phyloP scores from a whole-genome alignment of 2,888 invertebrate species.

The Chironomus riparius region DNA sequence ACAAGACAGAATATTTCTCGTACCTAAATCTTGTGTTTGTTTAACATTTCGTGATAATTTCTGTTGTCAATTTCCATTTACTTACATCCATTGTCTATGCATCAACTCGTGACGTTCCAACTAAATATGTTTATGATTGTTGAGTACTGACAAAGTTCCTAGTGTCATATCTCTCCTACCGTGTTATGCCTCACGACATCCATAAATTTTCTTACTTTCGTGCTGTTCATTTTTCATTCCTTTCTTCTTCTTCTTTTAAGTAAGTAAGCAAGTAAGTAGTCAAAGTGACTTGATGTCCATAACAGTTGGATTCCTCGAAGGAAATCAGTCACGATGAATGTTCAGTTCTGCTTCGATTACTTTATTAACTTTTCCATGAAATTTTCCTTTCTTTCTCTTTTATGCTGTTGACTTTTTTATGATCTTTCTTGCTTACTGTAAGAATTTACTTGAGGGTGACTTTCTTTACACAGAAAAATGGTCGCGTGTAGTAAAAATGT shows the following conservation, averaged over 20 bases:
- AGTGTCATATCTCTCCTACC: slow-evolving; percentile 12
- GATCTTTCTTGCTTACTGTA: not conserved
- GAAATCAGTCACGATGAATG: slow-evolving; percentile 12
- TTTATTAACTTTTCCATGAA: slow-evolving; percentile 27
- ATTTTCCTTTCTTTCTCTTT: slow-evolving; percentile 3
- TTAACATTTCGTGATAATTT: slow-evolving; percentile 17
- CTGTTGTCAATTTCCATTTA: slow-evolving; percentile 19
- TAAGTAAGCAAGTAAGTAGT: no score
- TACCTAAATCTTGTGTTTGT: no score
- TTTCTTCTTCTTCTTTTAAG: no score
- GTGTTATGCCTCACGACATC: slow-evolving; percentile 24
- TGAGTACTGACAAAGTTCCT: not conserved
- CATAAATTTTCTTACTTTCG: slow-evolving; percentile 4
- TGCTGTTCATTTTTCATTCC: not conserved
- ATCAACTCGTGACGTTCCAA: not conserved
- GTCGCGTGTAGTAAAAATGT: slow-evolving; percentile 26
- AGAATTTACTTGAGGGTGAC: not conserved
- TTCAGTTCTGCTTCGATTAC: slow-evolving; percentile 18
- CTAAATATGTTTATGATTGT: slow-evolving; percentile 10
- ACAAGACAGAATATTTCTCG: no score
- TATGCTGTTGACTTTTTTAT: not conserved
- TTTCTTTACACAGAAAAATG: slow-evolving; percentile 25
- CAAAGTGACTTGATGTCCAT: slow-evolving; percentile 23
- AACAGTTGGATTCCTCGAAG: slow-evolving; percentile 24
- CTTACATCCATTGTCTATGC: not conserved